These are phyloP conservation scores for Petaurus breviceps DNA, from an alignment of 2,113 vertebrate genomes.

Conservation along the genomic window DNA sequence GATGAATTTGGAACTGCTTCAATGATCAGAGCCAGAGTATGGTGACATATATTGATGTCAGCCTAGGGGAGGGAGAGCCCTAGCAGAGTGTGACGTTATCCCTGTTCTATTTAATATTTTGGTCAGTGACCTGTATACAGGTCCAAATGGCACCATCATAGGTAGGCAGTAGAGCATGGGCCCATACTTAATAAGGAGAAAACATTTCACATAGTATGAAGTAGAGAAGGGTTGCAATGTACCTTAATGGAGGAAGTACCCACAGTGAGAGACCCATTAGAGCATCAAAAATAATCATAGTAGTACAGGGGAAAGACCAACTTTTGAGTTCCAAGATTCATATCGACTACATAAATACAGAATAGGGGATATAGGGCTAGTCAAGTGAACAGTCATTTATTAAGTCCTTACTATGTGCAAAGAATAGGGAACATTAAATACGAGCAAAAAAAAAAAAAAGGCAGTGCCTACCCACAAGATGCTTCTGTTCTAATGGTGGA, in stretches of 20 bases:
- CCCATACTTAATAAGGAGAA: no score
- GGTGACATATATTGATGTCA: background rate
- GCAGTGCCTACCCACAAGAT: background rate
- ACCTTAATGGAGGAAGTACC: background rate
- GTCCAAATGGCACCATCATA: background rate
- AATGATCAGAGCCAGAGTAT: background rate
- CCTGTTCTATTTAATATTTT: background rate
- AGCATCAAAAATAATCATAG: background rate
- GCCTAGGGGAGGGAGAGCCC: background rate
- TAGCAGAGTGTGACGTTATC: background rate
- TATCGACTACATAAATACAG: background rate
- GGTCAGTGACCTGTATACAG: background rate
- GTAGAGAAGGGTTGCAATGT: background rate
- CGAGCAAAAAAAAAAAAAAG: background rate
- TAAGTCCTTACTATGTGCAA: background rate
- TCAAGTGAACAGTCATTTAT: background rate
- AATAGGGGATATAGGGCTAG: background rate
- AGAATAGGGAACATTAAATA: background rate
- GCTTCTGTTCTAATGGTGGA: background rate
- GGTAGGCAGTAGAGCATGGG: background rate
- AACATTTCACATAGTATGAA: background rate
- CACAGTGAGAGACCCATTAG: background rate
- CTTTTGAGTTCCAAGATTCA: background rate
- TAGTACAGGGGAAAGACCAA: background rate
- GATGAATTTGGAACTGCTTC: background rate